phyloP scores from a whole-genome alignment of 2,113 vertebrate genomes.

The Elephas maximus region DNA sequence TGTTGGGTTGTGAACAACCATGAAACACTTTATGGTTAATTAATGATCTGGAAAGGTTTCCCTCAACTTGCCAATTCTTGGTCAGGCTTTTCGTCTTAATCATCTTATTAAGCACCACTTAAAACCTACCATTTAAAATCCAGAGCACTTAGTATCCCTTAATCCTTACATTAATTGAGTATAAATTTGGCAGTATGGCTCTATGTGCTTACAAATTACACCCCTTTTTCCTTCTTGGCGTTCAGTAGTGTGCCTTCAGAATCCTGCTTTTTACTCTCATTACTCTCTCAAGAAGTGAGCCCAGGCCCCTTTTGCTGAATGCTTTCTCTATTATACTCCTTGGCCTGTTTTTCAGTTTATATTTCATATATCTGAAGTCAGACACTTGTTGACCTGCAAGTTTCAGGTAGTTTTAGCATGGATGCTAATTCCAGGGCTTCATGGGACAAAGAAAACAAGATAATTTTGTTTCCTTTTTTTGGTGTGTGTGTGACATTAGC shows the following conservation, averaged over 20 bases:
- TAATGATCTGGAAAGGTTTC: slow-evolving; percentile 23
- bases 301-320: background rate
- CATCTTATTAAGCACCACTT: slow-evolving; percentile 2
- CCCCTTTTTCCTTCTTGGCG: background rate
- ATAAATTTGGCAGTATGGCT: background rate
- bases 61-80: background rate
- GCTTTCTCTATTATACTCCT: background rate
- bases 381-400: background rate
- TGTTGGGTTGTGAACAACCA: background rate
- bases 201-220: background rate
- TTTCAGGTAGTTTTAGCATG: background rate
- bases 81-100: background rate
- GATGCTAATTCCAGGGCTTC: background rate
- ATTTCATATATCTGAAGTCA: background rate
- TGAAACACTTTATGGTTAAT: background rate
- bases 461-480: slow-evolving; percentile 29
- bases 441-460: slow-evolving; percentile 30
- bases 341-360: background rate
- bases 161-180: slow-evolving; percentile 25
- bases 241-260: background rate
- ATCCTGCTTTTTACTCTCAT: background rate
- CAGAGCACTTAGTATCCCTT: background rate
- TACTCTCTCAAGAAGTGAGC: background rate
- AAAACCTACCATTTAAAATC: slow-evolving; percentile 22
- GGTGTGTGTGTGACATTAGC: background rate